These are phyloP conservation scores for Listrodromus nycthemerus DNA, from an alignment of 2,888 invertebrate genomes.

Conservation along the genomic window DNA sequence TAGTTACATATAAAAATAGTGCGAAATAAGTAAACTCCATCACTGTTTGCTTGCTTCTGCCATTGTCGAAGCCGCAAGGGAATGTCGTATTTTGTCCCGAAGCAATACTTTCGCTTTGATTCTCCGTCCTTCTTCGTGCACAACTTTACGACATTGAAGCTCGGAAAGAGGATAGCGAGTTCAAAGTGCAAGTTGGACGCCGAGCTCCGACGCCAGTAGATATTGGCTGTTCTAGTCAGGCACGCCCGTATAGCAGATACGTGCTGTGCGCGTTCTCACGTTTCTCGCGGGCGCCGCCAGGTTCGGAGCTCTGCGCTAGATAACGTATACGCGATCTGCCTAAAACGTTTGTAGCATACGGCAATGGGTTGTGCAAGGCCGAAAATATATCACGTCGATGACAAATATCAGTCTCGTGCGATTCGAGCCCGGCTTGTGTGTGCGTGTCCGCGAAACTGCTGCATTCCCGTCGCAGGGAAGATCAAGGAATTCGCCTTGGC, in stretches of 20 bases:
- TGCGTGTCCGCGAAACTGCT: constrained; percentile 39
- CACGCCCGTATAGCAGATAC: constrained; percentile 56
- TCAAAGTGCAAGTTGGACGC: constrained; percentile 17
- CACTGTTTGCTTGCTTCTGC: neutral
- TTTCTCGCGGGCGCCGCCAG: neutral
- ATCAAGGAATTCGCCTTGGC: constrained; percentile 51
- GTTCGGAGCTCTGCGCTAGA: constrained; percentile 19
- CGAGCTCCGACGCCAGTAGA: constrained; percentile 31
- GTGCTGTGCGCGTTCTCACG: constrained; percentile 55
- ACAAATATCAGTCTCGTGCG: constrained; percentile 57
- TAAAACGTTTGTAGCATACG: constrained; percentile 40
- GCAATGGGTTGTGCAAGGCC: constrained; percentile 28
- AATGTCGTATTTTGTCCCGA: neutral
- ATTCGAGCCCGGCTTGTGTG: constrained; percentile 13
- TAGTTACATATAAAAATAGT: too few relatives aligned
- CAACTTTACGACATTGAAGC: neutral
- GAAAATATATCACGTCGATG: constrained; percentile 59
- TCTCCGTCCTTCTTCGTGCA: neutral
- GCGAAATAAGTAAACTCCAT: too few relatives aligned
- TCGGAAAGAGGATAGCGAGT: neutral
- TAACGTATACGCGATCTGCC: constrained; percentile 44
- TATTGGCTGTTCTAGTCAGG: constrained; percentile 61
- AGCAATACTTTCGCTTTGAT: constrained; percentile 20
- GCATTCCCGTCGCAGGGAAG: constrained; percentile 37
- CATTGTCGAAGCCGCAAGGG: neutral